Conservation (phyloP, 2,113 vertebrate genomes). For the Brachyhypopomus occidentalis region DNA sequence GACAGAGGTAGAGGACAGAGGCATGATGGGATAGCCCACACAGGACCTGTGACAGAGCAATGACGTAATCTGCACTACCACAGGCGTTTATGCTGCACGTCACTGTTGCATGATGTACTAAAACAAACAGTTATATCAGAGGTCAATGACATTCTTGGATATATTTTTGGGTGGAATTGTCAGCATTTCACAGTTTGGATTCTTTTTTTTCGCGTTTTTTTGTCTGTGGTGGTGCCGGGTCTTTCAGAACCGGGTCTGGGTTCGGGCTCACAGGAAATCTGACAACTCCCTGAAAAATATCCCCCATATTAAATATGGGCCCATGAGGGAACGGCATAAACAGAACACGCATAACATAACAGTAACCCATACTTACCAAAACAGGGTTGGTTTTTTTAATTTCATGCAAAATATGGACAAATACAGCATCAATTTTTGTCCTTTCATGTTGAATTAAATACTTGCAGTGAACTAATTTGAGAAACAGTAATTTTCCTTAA, state of each 20-base stretch:
- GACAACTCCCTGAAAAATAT: conserved; percentile 87
- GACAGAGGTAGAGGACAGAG: conserved; percentile 72
- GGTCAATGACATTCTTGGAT: conserved; percentile 80
- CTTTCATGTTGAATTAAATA: conserved; percentile 73
- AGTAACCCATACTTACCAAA: conserved; percentile 81
- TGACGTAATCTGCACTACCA: conserved; percentile 79
- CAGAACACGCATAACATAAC: conserved; percentile 72
- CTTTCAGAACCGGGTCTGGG: not conserved
- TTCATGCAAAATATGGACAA: conserved; percentile 84
- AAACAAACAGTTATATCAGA: conserved; percentile 77
- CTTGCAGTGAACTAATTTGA: conserved; percentile 32
- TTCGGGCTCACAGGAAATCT: conserved; percentile 72
- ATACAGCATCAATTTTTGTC: conserved; percentile 83
- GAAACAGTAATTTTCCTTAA: conserved; percentile 19
- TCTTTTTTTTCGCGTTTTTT: not conserved
- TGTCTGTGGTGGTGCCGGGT: not conserved
- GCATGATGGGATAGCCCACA: conserved; percentile 71
- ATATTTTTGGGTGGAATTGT: conserved; percentile 86
- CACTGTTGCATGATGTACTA: conserved; percentile 81
- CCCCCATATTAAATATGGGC: conserved; percentile 79
- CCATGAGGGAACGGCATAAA: conserved; percentile 73
- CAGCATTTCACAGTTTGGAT: conserved; percentile 73
- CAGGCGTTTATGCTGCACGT: conserved; percentile 67
- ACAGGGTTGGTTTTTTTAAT: conserved; percentile 78
- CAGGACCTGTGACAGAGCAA: conserved; percentile 68